Conservation (phyloP, 1,140 invertebrate species). For the Caenorhabditis remanei region DNA sequence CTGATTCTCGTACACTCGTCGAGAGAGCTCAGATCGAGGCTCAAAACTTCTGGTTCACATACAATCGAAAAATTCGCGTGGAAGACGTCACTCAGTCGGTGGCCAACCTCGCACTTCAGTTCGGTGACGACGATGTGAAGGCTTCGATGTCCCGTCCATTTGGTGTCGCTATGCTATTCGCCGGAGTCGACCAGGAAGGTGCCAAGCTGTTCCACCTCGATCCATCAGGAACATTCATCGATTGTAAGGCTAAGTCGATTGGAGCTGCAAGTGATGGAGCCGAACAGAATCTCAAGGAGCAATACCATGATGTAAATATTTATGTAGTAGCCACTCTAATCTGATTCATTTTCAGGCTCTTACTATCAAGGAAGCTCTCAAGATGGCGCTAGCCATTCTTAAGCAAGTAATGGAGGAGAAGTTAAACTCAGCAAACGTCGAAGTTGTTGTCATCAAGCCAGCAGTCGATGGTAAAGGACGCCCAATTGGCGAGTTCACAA, state of each 20-base stretch:
- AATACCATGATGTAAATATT: constrained; percentile 84
- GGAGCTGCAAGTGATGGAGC: constrained; percentile 99
- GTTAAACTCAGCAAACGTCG: constrained; percentile 95
- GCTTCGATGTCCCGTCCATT: constrained; percentile 89
- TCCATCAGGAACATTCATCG: constrained; percentile 95
- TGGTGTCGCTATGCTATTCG: constrained; percentile 88
- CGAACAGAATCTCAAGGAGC: constrained; percentile 93
- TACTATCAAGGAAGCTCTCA: constrained; percentile 94
- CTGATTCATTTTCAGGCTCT: constrained; percentile 85
- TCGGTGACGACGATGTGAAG: constrained; percentile 95
- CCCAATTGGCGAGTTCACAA: constrained; percentile 69
- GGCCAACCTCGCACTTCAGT: constrained; percentile 96
- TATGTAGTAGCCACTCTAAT: constrained; percentile 36
- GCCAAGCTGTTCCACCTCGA: constrained; percentile 91
- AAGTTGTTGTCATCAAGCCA: constrained; percentile 82
- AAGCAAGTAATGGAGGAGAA: constrained; percentile 99
- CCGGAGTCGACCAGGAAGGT: constrained; percentile 81
- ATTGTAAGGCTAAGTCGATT: constrained; percentile 94
- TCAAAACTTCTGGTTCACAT: constrained; percentile 79
- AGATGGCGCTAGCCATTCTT: constrained; percentile 90
- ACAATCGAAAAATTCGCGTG: constrained; percentile 81
- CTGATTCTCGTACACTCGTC: constrained; percentile 94
- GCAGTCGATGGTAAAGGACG: constrained; percentile 69
- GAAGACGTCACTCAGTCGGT: constrained; percentile 98
- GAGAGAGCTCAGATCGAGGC: constrained; percentile 95